phyloP scores from a whole-genome alignment of 2,113 vertebrate genomes.

The Oceanites oceanicus region DNA sequence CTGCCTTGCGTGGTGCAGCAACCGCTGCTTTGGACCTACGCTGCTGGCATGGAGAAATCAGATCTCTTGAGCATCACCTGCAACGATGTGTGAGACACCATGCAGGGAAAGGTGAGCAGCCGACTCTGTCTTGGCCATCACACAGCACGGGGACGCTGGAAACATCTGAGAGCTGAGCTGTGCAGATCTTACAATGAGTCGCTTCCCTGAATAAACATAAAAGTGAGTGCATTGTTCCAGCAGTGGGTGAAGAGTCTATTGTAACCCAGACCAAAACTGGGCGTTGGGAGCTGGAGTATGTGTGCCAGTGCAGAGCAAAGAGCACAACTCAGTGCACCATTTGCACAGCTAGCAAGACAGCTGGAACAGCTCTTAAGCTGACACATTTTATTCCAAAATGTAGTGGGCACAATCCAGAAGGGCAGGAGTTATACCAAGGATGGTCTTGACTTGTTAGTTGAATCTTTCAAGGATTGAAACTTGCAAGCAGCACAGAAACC shows the following conservation, averaged over 20 bases:
- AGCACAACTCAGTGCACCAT: not conserved
- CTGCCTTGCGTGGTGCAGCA: too few relatives aligned
- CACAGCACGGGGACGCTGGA: not conserved
- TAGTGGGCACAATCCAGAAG: not conserved
- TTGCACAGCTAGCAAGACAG: too few relatives aligned
- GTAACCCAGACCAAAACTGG: not conserved
- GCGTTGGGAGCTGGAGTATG: not conserved
- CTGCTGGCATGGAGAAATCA: not conserved
- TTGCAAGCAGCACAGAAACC: not conserved
- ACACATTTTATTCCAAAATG: not conserved
- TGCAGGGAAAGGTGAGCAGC: not conserved
- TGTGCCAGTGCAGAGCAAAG: not conserved
- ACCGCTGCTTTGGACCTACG: accelerated
- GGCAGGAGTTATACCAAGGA: not conserved
- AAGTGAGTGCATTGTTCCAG: not conserved
- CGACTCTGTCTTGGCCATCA: too few relatives aligned
- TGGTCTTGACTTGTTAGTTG: not conserved
- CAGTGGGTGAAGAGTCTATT: not conserved
- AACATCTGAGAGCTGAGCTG: not conserved
- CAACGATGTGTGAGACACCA: accelerated
- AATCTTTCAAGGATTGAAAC: not conserved
- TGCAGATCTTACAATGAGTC: accelerated
- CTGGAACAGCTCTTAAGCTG: not conserved
- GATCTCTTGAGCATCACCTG: not conserved
- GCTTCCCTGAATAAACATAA: not conserved